Percentiles rank a stretch among this genome's conserved stretches.
These are phyloP conservation scores for Chlorocebus sabaeus DNA, from an alignment of 2,113 vertebrate genomes.

Conservation along the genomic window DNA sequence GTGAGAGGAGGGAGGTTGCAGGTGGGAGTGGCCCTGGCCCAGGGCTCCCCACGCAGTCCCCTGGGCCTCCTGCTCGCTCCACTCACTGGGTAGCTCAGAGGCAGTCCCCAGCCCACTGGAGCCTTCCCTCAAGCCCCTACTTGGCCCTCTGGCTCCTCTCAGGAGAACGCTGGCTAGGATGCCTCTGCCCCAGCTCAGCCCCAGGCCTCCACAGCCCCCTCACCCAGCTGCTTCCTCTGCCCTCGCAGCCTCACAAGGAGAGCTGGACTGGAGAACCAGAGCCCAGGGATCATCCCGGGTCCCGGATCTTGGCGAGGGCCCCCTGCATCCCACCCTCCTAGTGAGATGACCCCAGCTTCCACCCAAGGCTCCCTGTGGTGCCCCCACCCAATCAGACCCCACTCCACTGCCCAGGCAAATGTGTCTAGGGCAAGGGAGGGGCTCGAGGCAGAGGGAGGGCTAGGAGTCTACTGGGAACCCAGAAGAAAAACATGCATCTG, in stretches of 20 bases:
- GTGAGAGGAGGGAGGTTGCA: not conserved
- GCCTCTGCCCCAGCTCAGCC: not conserved
- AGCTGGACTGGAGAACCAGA: not conserved
- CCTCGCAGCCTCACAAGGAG: not conserved
- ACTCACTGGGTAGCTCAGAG: not conserved
- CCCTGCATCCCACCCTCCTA: not conserved
- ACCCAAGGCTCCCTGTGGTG: not conserved
- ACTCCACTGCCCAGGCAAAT: accelerated
- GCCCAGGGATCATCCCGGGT: not conserved
- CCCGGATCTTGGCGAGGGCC: not conserved
- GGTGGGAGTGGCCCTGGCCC: not conserved
- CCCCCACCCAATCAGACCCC: not conserved
- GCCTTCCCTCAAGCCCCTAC: not conserved
- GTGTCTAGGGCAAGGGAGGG: not conserved
- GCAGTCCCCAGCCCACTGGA: not conserved
- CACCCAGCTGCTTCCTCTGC: not conserved
- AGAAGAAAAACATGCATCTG: accelerated
- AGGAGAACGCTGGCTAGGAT: not conserved
- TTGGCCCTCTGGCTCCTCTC: no score
- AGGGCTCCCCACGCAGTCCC: not conserved
- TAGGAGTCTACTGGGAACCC: not conserved
- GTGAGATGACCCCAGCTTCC: not conserved
- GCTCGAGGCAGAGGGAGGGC: not conserved
- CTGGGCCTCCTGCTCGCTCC: accelerated
- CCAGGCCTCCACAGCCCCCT: not conserved